Evolutionary conservation across 1,140 invertebrate species (phyloP).

Genomic region (Diachasmimorpha longicaudata): DNA sequence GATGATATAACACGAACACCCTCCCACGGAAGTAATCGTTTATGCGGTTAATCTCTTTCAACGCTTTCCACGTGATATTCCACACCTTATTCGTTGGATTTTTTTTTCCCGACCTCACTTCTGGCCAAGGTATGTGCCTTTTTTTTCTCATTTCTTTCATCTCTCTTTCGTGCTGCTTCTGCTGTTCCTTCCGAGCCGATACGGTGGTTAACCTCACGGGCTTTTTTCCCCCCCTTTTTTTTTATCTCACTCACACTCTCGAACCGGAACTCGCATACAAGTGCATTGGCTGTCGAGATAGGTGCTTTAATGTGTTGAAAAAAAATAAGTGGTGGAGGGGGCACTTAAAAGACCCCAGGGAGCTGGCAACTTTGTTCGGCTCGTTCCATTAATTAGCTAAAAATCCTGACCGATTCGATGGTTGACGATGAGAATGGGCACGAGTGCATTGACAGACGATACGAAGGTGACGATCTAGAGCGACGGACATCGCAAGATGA

Average conservation of each 20-base stretch:
- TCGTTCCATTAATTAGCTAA: slow-evolving; percentile 44
- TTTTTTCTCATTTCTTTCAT: not conserved
- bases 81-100: not conserved
- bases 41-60: slow-evolving; percentile 4
- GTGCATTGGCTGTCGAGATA: not conserved
- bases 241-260: not conserved
- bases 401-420: slow-evolving; percentile 21
- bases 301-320: not conserved
- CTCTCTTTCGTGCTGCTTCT: slow-evolving; percentile 9
- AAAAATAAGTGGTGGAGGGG: not conserved
- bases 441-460: not conserved
- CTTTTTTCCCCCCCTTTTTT: slow-evolving; percentile 16
- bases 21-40: not conserved
- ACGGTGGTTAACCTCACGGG: slow-evolving; percentile 25
- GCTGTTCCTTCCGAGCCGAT: slow-evolving; percentile 20
- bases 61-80: slow-evolving; percentile 1
- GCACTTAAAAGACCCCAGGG: slow-evolving; percentile 27
- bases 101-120: not conserved
- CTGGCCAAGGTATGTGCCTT: not conserved
- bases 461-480: slow-evolving; percentile 21
- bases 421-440: slow-evolving; percentile 11
- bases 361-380: slow-evolving; percentile 36
- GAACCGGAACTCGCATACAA: not conserved
- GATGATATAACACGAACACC: too few species aligned
- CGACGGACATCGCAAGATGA: not conserved